phyloP scores from a whole-genome alignment of 1,140 invertebrate species.

The Papilio machaon region DNA sequence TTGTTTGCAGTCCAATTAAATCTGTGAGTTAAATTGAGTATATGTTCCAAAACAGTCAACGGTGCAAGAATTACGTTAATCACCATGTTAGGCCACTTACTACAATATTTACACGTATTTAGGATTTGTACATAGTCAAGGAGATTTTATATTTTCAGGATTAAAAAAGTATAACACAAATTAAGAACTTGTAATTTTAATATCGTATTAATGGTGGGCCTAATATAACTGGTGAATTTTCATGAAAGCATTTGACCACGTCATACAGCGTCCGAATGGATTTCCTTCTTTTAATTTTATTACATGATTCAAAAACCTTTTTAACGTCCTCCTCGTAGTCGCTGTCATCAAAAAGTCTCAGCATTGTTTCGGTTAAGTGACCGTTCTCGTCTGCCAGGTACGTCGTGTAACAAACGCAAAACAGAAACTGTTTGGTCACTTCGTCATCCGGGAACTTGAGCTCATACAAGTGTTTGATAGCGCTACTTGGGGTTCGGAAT shows the following conservation, averaged over 20 bases:
- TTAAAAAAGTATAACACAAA: not conserved
- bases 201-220: not conserved
- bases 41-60: no score
- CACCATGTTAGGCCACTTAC: no score
- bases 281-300: not conserved
- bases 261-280: not conserved
- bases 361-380: not conserved
- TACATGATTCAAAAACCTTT: conserved; percentile 8
- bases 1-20: no score
- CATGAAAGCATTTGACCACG: conserved; percentile 10
- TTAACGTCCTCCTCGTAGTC: not conserved
- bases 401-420: not conserved
- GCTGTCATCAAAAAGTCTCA: not conserved
- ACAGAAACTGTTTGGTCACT: not conserved
- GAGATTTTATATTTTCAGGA: no score
- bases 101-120: no score
- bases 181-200: not conserved
- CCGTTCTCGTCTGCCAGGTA: not conserved
- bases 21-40: no score
- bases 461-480: not conserved
- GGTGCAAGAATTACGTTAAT: no score
- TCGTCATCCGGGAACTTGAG: not conserved
- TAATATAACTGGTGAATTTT: conserved; percentile 19
- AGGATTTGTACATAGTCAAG: no score
- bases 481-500: not conserved